These are phyloP conservation scores for Telmatherina bonti DNA, from an alignment of 2,797 vertebrate species.

Conservation along the genomic window DNA sequence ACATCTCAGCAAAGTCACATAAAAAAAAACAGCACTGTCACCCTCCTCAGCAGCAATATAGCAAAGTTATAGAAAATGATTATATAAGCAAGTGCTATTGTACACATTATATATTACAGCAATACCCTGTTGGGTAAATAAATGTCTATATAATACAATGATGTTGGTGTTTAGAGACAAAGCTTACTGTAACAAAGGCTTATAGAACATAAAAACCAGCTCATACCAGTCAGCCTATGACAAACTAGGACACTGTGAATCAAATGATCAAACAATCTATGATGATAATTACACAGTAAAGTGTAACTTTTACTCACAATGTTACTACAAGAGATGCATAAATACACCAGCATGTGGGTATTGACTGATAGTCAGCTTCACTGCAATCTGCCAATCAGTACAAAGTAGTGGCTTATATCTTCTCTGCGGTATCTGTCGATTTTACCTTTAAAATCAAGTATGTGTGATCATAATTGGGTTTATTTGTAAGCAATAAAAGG, in stretches of 20 bases:
- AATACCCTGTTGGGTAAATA: not conserved
- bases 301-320: not conserved
- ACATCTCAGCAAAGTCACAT: not conserved
- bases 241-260: not conserved
- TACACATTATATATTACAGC: not conserved
- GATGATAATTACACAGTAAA: constrained; percentile 29
- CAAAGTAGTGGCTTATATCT: too few relatives aligned
- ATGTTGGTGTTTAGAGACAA: not conserved
- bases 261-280: not conserved
- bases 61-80: not conserved
- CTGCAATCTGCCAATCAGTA: too few relatives aligned
- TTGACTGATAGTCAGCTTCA: too few relatives aligned
- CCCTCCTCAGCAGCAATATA: not conserved
- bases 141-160: not conserved
- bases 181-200: not conserved
- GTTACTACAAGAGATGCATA: too few relatives aligned
- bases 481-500: too few relatives aligned
- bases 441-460: too few relatives aligned
- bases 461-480: too few relatives aligned
- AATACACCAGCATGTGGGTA: too few relatives aligned
- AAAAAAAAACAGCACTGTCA: not conserved
- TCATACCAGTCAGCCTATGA: not conserved
- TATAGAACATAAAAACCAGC: too few relatives aligned
- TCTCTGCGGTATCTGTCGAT: too few relatives aligned
- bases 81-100: not conserved